Percentiles rank a stretch among this genome's conserved stretches.
These are phyloP conservation scores for Triplophysa bombifrons DNA, from an alignment of 2,797 vertebrate species.

Conservation along the genomic window DNA sequence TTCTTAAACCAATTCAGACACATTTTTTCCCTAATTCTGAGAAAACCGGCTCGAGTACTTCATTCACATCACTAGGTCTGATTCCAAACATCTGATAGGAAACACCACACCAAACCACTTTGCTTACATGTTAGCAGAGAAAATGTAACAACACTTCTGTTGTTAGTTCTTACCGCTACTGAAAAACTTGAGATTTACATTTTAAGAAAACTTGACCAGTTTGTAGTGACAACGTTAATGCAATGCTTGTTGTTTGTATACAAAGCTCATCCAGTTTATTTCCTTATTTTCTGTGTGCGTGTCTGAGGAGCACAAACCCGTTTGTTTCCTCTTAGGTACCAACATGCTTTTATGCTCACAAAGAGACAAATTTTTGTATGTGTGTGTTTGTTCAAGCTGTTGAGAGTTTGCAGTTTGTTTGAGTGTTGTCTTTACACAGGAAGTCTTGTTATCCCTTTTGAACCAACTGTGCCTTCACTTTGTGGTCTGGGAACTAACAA, in stretches of 20 bases:
- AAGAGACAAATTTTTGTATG: slow-evolving; percentile 28
- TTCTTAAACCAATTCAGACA: background rate
- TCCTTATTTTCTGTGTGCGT: background rate
- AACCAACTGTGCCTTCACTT: slow-evolving; percentile 2
- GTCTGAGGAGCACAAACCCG: slow-evolving; percentile 10
- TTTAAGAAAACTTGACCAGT: background rate
- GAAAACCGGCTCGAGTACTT: background rate
- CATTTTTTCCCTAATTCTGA: background rate
- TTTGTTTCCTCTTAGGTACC: slow-evolving; percentile 29
- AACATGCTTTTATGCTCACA: slow-evolving; percentile 23
- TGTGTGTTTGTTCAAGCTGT: slow-evolving; percentile 49
- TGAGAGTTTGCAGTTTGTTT: slow-evolving; percentile 50
- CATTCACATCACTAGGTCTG: background rate
- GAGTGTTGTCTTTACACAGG: slow-evolving; percentile 43
- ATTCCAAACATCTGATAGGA: background rate
- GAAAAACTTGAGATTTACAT: no score
- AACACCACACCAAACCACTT: background rate
- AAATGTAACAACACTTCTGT: no score
- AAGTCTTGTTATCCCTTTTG: slow-evolving; percentile 44
- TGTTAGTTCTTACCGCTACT: no score
- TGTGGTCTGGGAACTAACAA: slow-evolving; percentile 30
- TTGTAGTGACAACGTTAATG: background rate
- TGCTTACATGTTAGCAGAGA: no score
- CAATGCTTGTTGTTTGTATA: background rate
- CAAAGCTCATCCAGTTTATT: background rate